Evolutionary conservation across 2,888 invertebrate genomes (phyloP), one percentile per base, ranked within the genome.

Genomic region (Hyposoter dolosus): DNA sequence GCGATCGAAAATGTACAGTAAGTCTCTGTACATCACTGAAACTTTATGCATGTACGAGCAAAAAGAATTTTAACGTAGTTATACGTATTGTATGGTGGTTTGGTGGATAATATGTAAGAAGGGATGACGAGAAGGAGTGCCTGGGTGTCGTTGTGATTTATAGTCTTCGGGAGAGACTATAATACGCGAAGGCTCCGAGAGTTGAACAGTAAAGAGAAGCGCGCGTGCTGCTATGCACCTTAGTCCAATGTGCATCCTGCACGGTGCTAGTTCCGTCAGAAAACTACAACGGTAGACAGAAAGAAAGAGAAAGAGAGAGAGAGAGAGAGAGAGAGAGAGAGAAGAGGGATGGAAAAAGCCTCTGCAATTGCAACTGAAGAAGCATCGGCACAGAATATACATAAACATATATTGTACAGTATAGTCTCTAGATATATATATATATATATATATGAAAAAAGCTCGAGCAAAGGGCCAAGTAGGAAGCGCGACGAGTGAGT

Each of bases 401-500:
- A 23, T 60, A 53, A n/a, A 53, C 50, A n/a, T 53, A 15, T 60
- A 12, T 12, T 28, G 45, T 47, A 17, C 9, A 40, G 19, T 32
- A 5, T 6, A 35, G 40, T 9, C 6, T 1, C 4, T 35, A 35
- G 35, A 35, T 35, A 15, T 35, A 40, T 56, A 43, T n/a, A 35
- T 50, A 56, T 32, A 35, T 60, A 53, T 69, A 68, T 9, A 56
- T 53, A 19, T 17, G 80, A 60, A 74, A 47, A 77, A 76, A 82
- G 56, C 45, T 68, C 74, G 32, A 40, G 66, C 74, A 53, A 63
- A 80, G 82, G 81, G 82, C 82, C 32, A 85, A 88, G 85, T 87
- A 89, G 90, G 88, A 90, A 90, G 90, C 82, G 88, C 84, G 87
- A 72, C 45, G 85, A 66, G 56, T 15, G 74, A 66, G 76, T 47